A percentile compares a stretch with the other conserved stretches of the same genome.
Evolutionary conservation across 2,797 vertebrate species (phyloP).

Genomic region (Scolopax rusticola): DNA sequence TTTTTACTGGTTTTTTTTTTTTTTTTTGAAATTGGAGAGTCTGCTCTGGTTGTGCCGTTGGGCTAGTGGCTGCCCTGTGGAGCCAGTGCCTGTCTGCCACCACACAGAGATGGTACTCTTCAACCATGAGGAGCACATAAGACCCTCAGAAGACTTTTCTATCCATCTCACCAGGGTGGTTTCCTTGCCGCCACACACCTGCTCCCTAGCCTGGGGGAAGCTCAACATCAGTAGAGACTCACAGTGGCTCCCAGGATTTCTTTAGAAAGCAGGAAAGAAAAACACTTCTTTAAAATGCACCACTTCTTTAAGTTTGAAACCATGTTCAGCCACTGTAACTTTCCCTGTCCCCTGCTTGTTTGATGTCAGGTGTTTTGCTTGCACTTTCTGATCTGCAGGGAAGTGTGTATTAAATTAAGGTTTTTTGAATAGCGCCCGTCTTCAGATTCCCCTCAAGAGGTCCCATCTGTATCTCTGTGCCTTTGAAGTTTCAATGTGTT

Average conservation of each 20-base stretch:
- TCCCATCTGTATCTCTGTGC: neutral
- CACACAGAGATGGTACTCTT: neutral
- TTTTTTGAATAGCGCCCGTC: rapidly evolving
- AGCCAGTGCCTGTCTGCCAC: neutral
- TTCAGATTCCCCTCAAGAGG: neutral
- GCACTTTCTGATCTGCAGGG: neutral
- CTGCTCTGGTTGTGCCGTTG: rapidly evolving
- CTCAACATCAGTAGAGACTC: neutral
- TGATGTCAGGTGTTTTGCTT: neutral
- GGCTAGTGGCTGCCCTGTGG: rapidly evolving
- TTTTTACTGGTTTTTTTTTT: no score
- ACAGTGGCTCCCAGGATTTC: neutral
- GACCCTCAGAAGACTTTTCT: neutral
- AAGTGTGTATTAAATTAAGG: neutral
- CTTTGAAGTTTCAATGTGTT: neutral
- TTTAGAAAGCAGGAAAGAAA: neutral
- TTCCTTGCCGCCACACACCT: rapidly evolving
- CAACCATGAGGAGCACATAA: neutral
- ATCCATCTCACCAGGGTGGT: neutral
- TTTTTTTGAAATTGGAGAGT: neutral
- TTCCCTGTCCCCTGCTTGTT: neutral
- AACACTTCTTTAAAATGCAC: neutral
- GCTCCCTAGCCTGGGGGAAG: neutral
- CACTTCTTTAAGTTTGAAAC: neutral
- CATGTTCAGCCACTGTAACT: neutral